Evolutionary conservation across 2,797 vertebrate genomes (phyloP).

Genomic region (Acipenser oxyrinchus): DNA sequence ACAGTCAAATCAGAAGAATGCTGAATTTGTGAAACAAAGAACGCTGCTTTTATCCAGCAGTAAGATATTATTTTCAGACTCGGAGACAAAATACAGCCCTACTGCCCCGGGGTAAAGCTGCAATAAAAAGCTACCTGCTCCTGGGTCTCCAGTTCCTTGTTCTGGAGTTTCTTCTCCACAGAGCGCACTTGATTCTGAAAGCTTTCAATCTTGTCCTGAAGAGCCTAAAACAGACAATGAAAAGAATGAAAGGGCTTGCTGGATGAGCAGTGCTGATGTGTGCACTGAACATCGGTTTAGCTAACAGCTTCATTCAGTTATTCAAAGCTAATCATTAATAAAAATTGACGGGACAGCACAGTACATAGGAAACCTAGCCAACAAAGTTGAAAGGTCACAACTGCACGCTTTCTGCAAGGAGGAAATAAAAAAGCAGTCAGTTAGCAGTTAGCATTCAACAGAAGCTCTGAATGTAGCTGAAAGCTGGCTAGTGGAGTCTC

Average conservation of each 20-base stretch:
- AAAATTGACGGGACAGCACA: too few species aligned
- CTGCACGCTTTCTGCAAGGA: too few species aligned
- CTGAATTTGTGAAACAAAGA: conserved; percentile 34
- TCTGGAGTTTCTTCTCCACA: conserved; percentile 70
- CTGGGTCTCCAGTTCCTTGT: conserved; percentile 67
- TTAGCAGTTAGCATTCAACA: too few species aligned
- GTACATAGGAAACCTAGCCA: too few species aligned
- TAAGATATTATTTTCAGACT: conserved; percentile 22
- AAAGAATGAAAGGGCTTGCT: not conserved
- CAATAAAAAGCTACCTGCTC: conserved; percentile 70
- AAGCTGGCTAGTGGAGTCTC: too few species aligned
- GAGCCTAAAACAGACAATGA: conserved; percentile 52
- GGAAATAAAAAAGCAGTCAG: too few species aligned
- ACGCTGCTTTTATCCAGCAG: conserved; percentile 38
- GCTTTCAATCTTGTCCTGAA: conserved; percentile 72
- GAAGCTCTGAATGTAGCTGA: too few species aligned
- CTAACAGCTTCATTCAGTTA: too few species aligned
- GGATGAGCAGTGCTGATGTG: conserved; percentile 12
- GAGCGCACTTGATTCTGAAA: conserved; percentile 54
- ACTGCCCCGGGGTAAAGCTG: conserved; percentile 21
- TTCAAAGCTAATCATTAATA: too few species aligned
- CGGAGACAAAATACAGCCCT: conserved; percentile 5
- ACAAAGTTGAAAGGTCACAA: too few species aligned
- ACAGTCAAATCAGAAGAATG: conserved; percentile 14
- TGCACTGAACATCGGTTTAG: too few species aligned